Evolutionary conservation across 2,888 invertebrate species (phyloP), one percentile per base, ranked within the genome.

Genomic region (Spodoptera exigua): DNA sequence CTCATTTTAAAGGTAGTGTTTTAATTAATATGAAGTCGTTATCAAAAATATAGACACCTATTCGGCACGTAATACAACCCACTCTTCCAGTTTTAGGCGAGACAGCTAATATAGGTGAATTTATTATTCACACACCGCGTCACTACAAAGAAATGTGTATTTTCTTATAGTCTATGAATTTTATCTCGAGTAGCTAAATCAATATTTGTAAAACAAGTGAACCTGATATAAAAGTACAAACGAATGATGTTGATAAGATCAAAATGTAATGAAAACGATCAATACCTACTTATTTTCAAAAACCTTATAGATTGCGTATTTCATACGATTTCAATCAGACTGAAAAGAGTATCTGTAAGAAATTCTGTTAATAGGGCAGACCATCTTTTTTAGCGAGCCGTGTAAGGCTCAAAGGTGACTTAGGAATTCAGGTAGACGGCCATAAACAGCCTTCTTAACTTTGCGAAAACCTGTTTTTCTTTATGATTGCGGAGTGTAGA

Each of bases 361-460:
- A 57, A 14, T 35, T 2, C 37, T n/a, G 16, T 47, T 57, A 71
- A 40, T 59, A 60, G 53, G 35, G 32, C 34, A 39, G 27, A 21
- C 39, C 35, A 67, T 45, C 46, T 56, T 55, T 61, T 70, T 43
- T 41, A 48, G 48, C 53, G 41, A 49, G 48, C 12, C 16, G 49
- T 18, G 14, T 36, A 46, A 46, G 46, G 47, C 11, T 37, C 40
- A 36, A 63, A 63, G 13, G 55, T 41, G 51, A 47, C 41, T 48
- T 46, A 67, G 60, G 68, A 60, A 68, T 68, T 68, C 68, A 68
- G 68, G 68, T 68, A 68, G 46, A 72, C 32, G 53, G 46, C 21
- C 45, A 54, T 34, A 16, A 58, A 16, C 32, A 49, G 41, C 49
- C 48, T 43, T 37, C 66, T 45, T 52, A 57, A 69, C 43, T 54